Evolutionary conservation across 2,888 invertebrate genomes (phyloP).

Genomic region (Cerastoderma edule): DNA sequence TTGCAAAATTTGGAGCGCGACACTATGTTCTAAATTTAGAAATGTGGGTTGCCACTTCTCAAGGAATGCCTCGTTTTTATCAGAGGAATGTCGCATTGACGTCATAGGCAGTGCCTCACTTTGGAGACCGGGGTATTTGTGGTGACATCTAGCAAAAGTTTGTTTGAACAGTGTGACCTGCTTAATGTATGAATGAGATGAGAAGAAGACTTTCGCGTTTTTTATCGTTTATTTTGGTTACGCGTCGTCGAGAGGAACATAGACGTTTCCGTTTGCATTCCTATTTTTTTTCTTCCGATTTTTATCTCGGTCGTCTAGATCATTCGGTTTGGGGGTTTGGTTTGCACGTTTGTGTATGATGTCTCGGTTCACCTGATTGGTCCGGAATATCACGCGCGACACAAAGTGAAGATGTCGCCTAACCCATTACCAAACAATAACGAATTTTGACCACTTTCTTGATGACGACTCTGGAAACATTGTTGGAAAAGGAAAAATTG

Average conservation of each 20-base stretch:
- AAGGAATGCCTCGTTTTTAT: constrained; percentile 11
- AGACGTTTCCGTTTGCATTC: constrained; percentile 1
- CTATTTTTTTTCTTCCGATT: not conserved
- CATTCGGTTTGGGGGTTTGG: too few relatives aligned
- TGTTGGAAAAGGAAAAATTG: too few relatives aligned
- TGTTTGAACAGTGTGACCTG: not conserved
- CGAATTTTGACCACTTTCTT: too few relatives aligned
- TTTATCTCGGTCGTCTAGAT: too few relatives aligned
- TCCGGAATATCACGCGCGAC: too few relatives aligned
- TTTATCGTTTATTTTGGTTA: constrained; percentile 6
- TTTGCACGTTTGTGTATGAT: too few relatives aligned
- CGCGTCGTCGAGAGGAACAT: constrained; percentile 2
- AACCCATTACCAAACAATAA: too few relatives aligned
- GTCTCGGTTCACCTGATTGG: too few relatives aligned
- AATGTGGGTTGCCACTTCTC: constrained; percentile 4
- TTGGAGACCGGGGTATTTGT: constrained; percentile 24
- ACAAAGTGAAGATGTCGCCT: too few relatives aligned
- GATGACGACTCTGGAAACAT: too few relatives aligned
- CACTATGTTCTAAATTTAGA: constrained; percentile 9
- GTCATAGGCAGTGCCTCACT: constrained; percentile 19
- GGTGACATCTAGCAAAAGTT: constrained; percentile 13
- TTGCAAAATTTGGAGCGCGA: constrained; percentile 18
- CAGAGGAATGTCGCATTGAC: constrained; percentile 24
- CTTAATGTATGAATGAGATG: not conserved
- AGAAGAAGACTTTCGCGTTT: not conserved